phyloP scores from a whole-genome alignment of 2,888 invertebrate species.

The Diarsia dahlii region DNA sequence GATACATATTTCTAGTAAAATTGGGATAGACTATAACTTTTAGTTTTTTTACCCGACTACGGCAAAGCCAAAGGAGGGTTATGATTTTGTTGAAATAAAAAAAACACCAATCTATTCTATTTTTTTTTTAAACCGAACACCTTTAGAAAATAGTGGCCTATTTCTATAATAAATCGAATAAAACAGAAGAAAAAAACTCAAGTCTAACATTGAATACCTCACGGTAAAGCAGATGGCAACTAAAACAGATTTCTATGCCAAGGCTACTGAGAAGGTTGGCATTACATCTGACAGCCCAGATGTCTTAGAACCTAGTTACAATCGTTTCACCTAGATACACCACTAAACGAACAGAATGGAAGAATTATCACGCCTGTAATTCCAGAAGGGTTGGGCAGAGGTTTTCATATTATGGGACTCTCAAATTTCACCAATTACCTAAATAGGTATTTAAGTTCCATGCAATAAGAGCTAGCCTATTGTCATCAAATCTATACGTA shows the following conservation, averaged over 20 bases:
- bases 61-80: too few species aligned
- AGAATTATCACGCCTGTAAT: not conserved
- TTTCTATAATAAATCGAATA: not conserved
- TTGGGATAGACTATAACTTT: not conserved
- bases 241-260: slow-evolving; percentile 59
- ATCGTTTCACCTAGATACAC: slow-evolving; percentile 30
- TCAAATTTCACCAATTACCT: too few species aligned
- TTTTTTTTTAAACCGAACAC: too few species aligned
- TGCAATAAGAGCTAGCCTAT: not conserved
- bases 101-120: not conserved
- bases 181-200: not conserved
- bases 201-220: not conserved
- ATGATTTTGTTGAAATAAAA: not conserved
- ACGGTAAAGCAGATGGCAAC: slow-evolving; percentile 33
- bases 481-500: not conserved
- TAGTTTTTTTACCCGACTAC: not conserved
- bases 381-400: not conserved
- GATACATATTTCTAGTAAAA: slow-evolving; percentile 2
- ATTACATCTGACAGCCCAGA: slow-evolving; percentile 47
- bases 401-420: not conserved
- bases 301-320: slow-evolving; percentile 51
- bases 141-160: not conserved
- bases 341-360: not conserved
- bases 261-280: slow-evolving; percentile 54
- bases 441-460: too few species aligned